phyloP scores from a whole-genome alignment of 2,888 invertebrate species.

The Diaprepes abbreviatus region DNA sequence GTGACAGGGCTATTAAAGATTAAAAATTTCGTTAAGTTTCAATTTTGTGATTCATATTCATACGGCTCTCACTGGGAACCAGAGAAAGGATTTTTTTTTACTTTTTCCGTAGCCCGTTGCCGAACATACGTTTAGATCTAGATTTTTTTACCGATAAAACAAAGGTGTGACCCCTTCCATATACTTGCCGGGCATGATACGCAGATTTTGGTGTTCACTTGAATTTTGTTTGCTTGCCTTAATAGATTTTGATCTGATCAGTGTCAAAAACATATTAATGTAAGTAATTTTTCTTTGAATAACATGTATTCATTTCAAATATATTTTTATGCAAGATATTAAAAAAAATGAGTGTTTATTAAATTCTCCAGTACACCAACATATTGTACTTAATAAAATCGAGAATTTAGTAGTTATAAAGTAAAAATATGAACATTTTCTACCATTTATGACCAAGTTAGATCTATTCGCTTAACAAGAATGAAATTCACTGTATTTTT shows the following conservation, averaged over 20 bases:
- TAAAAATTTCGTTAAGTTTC: slow-evolving; percentile 26
- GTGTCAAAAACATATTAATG: neutral
- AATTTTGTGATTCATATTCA: slow-evolving; percentile 8
- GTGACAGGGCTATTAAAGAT: slow-evolving; percentile 58
- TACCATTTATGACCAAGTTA: too few species aligned
- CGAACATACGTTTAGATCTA: slow-evolving; percentile 19
- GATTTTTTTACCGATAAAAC: slow-evolving; percentile 28
- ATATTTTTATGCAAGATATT: too few species aligned
- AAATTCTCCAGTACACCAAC: too few species aligned
- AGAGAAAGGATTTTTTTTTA: slow-evolving; percentile 49
- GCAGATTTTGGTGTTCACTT: slow-evolving; percentile 15
- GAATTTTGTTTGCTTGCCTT: neutral
- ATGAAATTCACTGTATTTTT: too few species aligned
- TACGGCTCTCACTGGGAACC: slow-evolving; percentile 22
- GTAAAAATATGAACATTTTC: too few species aligned
- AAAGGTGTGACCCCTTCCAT: slow-evolving; percentile 1
- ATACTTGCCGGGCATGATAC: neutral
- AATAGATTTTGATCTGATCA: neutral
- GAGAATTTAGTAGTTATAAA: too few species aligned
- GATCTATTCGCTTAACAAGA: too few species aligned
- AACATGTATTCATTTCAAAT: too few species aligned
- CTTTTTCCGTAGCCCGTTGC: slow-evolving; percentile 20
- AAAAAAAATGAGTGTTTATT: too few species aligned
- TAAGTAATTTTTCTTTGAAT: neutral
- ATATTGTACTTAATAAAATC: too few species aligned